Conservation (phyloP, 2,113 vertebrate genomes). For the Oncorhynchus gorbuscha region DNA sequence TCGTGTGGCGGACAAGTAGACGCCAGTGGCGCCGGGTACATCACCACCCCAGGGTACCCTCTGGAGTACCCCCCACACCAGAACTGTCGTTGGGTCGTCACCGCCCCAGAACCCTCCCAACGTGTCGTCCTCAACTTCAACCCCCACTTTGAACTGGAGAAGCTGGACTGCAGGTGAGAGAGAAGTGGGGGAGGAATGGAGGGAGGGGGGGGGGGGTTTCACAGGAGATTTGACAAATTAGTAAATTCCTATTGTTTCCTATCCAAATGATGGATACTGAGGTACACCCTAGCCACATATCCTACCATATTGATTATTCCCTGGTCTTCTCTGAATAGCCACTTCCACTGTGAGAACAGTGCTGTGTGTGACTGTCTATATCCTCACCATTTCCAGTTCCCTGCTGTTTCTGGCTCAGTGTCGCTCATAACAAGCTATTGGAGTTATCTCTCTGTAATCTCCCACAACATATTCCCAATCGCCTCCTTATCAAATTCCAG, state of each 20-base stretch:
- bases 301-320: neutral
- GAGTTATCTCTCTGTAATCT: neutral
- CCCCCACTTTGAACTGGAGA: conserved; percentile 98
- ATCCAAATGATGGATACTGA: neutral
- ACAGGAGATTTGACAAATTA: neutral
- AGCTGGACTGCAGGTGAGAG: conserved; percentile 93
- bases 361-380: no score
- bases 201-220: neutral
- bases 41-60: conserved; percentile 97
- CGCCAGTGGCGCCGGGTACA: conserved; percentile 92
- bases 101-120: conserved; percentile 86
- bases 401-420: neutral
- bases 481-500: no score
- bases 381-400: neutral
- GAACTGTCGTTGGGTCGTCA: conserved; percentile 96
- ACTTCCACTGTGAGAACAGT: no score
- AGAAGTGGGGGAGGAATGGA: neutral
- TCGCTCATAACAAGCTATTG: neutral
- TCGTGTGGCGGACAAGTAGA: conserved; percentile 86
- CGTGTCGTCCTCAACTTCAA: conserved; percentile 99
- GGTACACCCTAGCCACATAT: neutral
- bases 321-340: conserved; percentile 18
- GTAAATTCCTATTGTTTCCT: neutral
- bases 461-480: no score
- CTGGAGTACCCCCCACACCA: conserved; percentile 96